phyloP scores from a whole-genome alignment of 1,140 invertebrate genomes.

The Fopius arisanus region DNA sequence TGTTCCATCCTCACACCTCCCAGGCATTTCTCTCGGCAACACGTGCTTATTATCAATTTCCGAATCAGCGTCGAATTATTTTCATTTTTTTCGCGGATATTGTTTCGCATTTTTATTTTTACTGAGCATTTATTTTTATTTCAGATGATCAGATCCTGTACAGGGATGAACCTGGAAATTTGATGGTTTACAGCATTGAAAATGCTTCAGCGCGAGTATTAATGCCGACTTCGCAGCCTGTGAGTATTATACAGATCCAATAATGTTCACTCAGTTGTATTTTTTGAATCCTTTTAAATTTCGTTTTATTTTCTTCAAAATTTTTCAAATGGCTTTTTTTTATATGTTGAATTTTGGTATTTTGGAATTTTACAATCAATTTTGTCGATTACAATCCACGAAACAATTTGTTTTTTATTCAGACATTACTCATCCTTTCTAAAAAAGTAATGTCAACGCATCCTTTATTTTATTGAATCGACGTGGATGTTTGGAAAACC shows the following conservation, averaged over 20 bases:
- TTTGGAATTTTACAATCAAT: too few relatives aligned
- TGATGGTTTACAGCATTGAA: conserved; percentile 53
- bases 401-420: too few relatives aligned
- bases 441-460: too few relatives aligned
- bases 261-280: background rate
- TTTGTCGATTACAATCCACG: too few relatives aligned
- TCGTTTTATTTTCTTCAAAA: too few relatives aligned
- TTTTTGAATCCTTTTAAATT: too few relatives aligned
- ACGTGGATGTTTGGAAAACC: background rate
- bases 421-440: too few relatives aligned
- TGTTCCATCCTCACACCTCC: background rate
- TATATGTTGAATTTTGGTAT: too few relatives aligned
- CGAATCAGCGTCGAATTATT: too few relatives aligned
- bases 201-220: conserved; percentile 40
- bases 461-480: background rate
- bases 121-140: conserved; percentile 39
- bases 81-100: background rate
- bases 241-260: conserved; percentile 42
- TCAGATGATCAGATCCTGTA: conserved; percentile 59
- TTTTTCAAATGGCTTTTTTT: too few relatives aligned
- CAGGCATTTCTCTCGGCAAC: background rate
- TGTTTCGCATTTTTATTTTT: background rate
- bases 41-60: too few relatives aligned
- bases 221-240: conserved; percentile 45
- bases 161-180: conserved; percentile 53